A percentile compares a stretch with the other conserved stretches of the same genome.
Conservation (phyloP, 2,888 invertebrate species). For the Drepanosiphum platanoidis region DNA sequence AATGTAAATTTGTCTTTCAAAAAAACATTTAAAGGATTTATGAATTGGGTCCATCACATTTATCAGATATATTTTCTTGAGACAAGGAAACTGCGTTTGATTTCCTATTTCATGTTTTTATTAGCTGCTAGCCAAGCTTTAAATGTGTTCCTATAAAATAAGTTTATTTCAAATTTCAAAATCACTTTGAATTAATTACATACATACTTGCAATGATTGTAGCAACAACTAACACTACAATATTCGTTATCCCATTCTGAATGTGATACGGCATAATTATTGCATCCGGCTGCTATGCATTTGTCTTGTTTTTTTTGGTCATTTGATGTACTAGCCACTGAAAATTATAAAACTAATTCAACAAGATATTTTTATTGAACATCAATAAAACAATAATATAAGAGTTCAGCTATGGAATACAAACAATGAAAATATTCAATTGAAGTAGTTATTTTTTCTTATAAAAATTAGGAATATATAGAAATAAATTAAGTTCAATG, state of each 20-base stretch:
- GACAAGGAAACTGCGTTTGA: no score
- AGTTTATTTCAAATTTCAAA: neutral
- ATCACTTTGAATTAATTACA: neutral
- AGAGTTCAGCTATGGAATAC: no score
- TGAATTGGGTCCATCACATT: neutral
- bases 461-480: no score
- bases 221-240: conserved; percentile 40
- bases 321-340: neutral
- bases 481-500: no score
- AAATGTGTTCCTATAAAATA: conserved; percentile 40
- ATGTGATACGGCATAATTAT: conserved; percentile 5
- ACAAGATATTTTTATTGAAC: no score
- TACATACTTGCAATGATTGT: conserved; percentile 49
- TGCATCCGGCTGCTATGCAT: conserved; percentile 45
- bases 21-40: neutral
- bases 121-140: conserved; percentile 22
- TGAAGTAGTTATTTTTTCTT: no score
- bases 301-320: conserved; percentile 5
- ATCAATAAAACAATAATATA: no score
- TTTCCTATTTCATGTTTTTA: neutral
- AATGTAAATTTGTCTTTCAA: neutral
- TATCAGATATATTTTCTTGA: neutral
- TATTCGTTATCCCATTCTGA: conserved; percentile 57
- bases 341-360: no score
- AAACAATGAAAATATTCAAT: no score